Evolutionary conservation across 2,113 vertebrate species (phyloP).

Genomic region (Xiphophorus maculatus): DNA sequence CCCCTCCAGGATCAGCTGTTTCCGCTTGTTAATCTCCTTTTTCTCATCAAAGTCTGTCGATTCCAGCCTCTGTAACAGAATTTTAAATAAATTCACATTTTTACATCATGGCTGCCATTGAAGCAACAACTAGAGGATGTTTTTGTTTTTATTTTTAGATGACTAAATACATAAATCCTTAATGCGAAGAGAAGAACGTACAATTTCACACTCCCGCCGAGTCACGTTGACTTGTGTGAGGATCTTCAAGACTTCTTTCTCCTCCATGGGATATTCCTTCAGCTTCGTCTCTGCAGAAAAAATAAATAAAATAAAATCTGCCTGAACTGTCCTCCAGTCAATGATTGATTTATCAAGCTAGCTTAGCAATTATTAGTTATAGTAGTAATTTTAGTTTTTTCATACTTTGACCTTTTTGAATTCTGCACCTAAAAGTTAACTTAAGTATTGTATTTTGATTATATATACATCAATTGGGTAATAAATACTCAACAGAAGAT

Average conservation of each 20-base stretch:
- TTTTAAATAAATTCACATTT: background rate
- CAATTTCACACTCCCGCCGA: slow-evolving; percentile 85
- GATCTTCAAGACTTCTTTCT: slow-evolving; percentile 86
- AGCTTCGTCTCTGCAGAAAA: slow-evolving; percentile 84
- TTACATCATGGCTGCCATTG: background rate
- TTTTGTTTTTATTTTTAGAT: background rate
- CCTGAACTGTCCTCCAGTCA: too few species aligned
- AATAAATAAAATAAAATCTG: background rate
- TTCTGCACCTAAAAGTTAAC: too few species aligned
- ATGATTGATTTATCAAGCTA: too few species aligned
- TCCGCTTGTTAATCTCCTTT: slow-evolving; percentile 95
- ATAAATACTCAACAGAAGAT: too few species aligned
- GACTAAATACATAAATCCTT: background rate
- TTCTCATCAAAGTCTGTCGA: slow-evolving; percentile 92
- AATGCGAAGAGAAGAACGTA: slow-evolving; percentile 34
- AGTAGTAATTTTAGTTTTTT: too few species aligned
- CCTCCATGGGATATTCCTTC: slow-evolving; percentile 83
- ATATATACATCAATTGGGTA: too few species aligned
- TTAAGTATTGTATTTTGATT: too few species aligned
- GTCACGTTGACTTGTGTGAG: slow-evolving; percentile 95
- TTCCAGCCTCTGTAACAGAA: slow-evolving; percentile 85
- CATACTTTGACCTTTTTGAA: too few species aligned
- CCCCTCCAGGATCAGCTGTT: slow-evolving; percentile 93
- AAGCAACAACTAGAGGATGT: background rate
- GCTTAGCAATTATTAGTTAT: too few species aligned